These are phyloP conservation scores for Tinea semifulvella DNA, from an alignment of 2,888 invertebrate genomes.

Conservation along the genomic window DNA sequence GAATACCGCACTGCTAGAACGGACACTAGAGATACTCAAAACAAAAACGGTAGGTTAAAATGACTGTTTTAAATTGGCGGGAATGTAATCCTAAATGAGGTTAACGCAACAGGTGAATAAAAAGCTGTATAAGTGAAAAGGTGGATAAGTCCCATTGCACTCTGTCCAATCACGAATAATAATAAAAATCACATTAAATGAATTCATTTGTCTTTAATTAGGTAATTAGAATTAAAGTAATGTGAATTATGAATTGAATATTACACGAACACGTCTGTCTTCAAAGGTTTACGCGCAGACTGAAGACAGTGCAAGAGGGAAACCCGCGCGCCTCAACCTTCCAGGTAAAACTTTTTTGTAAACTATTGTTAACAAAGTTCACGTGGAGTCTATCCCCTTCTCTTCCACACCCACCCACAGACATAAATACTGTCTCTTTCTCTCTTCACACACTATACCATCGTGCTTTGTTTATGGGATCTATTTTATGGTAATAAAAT, in stretches of 20 bases:
- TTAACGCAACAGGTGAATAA: constrained; percentile 11
- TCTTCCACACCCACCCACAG: constrained; percentile 30
- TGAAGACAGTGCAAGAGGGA: constrained; percentile 35
- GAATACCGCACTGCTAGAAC: constrained; percentile 14
- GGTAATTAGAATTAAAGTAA: too few species aligned
- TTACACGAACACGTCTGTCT: constrained; percentile 3
- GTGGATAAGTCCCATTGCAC: too few species aligned
- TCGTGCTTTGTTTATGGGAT: constrained; percentile 10
- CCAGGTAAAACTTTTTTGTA: constrained; percentile 57
- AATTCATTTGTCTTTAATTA: too few species aligned
- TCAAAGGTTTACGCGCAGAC: constrained; percentile 4
- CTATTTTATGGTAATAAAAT: neutral
- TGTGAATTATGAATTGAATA: too few species aligned
- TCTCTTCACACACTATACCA: neutral
- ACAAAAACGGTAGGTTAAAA: neutral
- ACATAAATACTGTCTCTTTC: neutral
- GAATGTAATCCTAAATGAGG: constrained; percentile 1
- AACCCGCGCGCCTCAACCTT: constrained; percentile 39
- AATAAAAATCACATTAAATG: too few species aligned
- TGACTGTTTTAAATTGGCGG: constrained; percentile 9
- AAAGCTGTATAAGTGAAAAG: too few species aligned
- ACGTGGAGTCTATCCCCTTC: constrained; percentile 44
- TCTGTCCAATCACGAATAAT: too few species aligned
- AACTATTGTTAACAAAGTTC: constrained; percentile 59
- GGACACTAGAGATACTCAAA: constrained; percentile 5